Base-by-base conservation (phyloP, 2,113 vertebrate genomes). In the Coptodon rendalli region DNA sequence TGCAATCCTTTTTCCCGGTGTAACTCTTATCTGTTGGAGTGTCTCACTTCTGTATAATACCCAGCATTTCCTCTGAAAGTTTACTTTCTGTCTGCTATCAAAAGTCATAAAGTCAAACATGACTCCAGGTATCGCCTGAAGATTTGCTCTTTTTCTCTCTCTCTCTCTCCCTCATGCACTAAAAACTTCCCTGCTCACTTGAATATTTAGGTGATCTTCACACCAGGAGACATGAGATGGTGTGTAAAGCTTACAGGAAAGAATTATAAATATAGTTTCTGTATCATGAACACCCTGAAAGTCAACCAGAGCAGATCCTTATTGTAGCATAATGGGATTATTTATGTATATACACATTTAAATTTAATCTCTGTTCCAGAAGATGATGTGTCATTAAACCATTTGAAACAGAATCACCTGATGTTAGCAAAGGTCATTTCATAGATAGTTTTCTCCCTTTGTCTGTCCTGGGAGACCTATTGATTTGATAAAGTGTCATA, bases 41-140 rank as follows among this genome's bases (percentile, higher is more conserved):
- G 13, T 87, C n/a, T 57, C 27, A 83, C 22, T 43, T 86, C 22
- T 50, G 34, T 83, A 34, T 19, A 4, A 5, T 19, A 16, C 27
- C 12, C 24, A 19, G 34, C 61, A 22, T 50, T 78, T 45, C 52
- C 5, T 1, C 17, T 9, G 17, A n/a, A 79, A 68, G 16, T 82
- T 78, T 81, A 59, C 48, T 73, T 80, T 68, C 38, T 68, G 13
- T 68, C 36, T 53, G 13, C 14, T 14, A 45, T 82, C 59, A 36
- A 27, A 83, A 48, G n/a, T 73, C 81, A 81, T 43, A 52, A 40
- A 87, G 82, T 82, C 82, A 68, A 85, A 87, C 61, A 82, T 48
- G 78, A 45, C 68, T 87, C 5, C 81, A 76, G 86, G 82, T 61
- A 2, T 76, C 54, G 59, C 19, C 63, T 56, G 52, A 50, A 40